Conservation (phyloP, 2,888 invertebrate species). For the Eutolmus rufibarbis region DNA sequence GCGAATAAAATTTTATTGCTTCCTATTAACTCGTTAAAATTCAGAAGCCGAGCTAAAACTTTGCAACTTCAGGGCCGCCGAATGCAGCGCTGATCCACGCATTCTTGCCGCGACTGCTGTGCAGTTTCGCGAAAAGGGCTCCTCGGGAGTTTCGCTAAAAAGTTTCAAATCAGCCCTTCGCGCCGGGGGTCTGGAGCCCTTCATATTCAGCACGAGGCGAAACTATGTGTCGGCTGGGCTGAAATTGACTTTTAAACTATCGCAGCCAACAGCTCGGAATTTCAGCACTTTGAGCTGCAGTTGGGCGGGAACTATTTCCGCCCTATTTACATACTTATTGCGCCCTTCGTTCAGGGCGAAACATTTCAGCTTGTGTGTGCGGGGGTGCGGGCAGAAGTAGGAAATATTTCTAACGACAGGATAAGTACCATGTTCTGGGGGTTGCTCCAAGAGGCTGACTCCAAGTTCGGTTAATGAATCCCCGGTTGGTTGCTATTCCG, state of each 20-base stretch:
- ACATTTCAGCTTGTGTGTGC: background rate
- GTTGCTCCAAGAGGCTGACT: background rate
- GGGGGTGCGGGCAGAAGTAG: background rate
- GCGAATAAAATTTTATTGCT: background rate
- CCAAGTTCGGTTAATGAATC: background rate
- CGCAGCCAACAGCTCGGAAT: background rate
- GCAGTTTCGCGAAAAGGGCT: background rate
- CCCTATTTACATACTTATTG: background rate
- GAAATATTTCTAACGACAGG: background rate
- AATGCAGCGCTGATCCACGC: background rate
- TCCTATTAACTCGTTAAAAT: background rate
- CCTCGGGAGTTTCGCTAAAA: background rate
- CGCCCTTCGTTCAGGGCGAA: background rate
- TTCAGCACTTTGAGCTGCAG: background rate
- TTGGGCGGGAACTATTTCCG: background rate
- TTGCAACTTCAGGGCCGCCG: background rate
- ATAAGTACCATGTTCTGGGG: background rate
- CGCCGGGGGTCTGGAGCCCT: background rate
- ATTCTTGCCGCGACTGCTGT: background rate
- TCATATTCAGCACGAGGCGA: background rate
- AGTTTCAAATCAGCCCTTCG: background rate
- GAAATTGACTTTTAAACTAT: conserved; percentile 26
- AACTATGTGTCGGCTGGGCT: background rate
- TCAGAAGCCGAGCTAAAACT: background rate
- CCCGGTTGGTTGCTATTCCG: background rate